Evolutionary conservation across 2,113 vertebrate genomes (phyloP), one percentile per base, ranked within the genome.

Genomic region (Pantherophis guttatus): DNA sequence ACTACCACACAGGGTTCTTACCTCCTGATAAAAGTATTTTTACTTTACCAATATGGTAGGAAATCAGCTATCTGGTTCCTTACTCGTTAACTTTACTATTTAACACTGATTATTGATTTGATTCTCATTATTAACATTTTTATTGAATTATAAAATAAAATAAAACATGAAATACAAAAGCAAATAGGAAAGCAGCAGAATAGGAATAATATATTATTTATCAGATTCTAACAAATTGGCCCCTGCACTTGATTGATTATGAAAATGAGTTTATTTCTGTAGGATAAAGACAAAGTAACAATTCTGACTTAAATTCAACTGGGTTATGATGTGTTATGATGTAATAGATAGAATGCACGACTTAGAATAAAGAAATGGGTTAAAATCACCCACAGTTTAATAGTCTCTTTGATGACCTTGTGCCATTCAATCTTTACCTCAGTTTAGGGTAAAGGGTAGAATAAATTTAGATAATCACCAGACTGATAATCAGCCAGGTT

Each of bases 61-160:
- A 53, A 29, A 89, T 13, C 23, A 62, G 52, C 13, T 17, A 9
- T 33, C 29, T 8, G 48, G 23, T 29, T 3, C 26, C 17, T 59
- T 19, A 13, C 19, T 50, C 13, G n/a, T 23, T 13, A n/a, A 26
- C 26, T 8, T 26, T 53, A 70, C 15, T 0, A 0, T 86, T 24
- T 0, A 75, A 75, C 70, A 33, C 8, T 24, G 57, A 26, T 59
- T 59, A 59, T 59, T 59, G 2, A 59, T 59, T 9, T 8, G 2
- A 59, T 59, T 59, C 24, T 26, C 2, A 3, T 59, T 59, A 59
- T 59, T 59, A 59, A 59, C 3, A 59, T 59, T 59, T 59, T 59
- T 59, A 59, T 59, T 59, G 58, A 59, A 23, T 58, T 58, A 58
- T 59, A 59, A 59, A 21, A 59, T 59, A 59, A 59, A 59, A 59